A percentile compares a stretch with the other conserved stretches of the same genome.
These are phyloP conservation scores for Zoanthus gigantus DNA, from an alignment of 92 coral and sea anemone genomes.

Conservation along the genomic window DNA sequence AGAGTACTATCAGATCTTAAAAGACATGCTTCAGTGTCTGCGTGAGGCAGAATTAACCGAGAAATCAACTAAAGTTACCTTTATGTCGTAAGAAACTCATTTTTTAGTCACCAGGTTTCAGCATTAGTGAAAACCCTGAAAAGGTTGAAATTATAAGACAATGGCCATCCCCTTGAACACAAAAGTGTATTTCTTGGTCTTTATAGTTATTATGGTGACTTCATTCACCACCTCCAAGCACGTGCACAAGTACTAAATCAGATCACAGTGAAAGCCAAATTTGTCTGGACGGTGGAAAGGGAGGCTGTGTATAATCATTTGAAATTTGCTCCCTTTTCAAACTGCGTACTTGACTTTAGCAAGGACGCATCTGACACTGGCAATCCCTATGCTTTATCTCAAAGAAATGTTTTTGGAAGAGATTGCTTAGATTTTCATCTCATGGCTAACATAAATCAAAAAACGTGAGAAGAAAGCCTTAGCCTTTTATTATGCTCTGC, in stretches of 20 bases:
- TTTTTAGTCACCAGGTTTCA: slow-evolving; percentile 12
- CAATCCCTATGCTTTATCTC: slow-evolving; percentile 53
- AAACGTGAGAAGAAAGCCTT: slow-evolving; percentile 49
- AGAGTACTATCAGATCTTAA: slow-evolving; percentile 44
- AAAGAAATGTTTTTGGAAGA: slow-evolving; percentile 49
- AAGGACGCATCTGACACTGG: slow-evolving; percentile 69
- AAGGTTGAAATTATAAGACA: slow-evolving; percentile 34
- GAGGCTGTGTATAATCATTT: slow-evolving; percentile 56
- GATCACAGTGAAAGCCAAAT: slow-evolving; percentile 56
- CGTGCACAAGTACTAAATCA: slow-evolving; percentile 61
- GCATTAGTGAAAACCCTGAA: slow-evolving; percentile 30
- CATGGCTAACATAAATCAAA: slow-evolving; percentile 33
- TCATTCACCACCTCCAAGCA: slow-evolving; percentile 54
- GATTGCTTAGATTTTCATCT: slow-evolving; percentile 58
- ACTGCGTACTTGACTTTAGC: slow-evolving; percentile 60
- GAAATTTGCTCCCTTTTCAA: slow-evolving; percentile 51
- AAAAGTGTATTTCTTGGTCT: slow-evolving; percentile 62
- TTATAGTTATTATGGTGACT: slow-evolving; percentile 58
- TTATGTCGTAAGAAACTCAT: slow-evolving; percentile 48
- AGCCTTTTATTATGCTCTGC: slow-evolving; percentile 47
- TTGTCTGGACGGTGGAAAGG: slow-evolving; percentile 59
- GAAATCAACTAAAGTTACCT: slow-evolving; percentile 53
- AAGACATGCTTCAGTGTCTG: slow-evolving; percentile 52
- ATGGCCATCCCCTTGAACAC: slow-evolving; percentile 55
- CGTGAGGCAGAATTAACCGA: slow-evolving; percentile 60